Conservation (phyloP, 2,797 vertebrate species). For the Scolopax rusticola region DNA sequence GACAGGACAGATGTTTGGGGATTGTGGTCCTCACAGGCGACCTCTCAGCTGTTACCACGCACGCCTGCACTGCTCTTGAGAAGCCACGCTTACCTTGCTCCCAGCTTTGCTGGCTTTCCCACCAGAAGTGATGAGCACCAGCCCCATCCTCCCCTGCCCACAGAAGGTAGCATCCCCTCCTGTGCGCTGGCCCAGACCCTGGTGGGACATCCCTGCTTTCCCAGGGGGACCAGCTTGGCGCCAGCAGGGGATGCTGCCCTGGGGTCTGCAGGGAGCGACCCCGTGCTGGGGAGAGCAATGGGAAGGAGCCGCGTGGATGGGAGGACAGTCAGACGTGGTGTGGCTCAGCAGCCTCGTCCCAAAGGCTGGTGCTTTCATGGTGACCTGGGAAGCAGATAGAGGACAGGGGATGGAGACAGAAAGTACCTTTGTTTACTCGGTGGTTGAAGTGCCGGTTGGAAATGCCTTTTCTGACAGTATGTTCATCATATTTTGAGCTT, state of each 20-base stretch:
- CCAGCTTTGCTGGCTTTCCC: neutral
- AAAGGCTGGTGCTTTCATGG: neutral
- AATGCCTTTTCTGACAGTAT: slow-evolving; percentile 55
- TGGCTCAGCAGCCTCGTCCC: neutral
- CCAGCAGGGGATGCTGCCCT: rapidly evolving
- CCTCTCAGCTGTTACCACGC: neutral
- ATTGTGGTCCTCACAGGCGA: rapidly evolving
- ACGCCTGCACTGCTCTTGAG: neutral
- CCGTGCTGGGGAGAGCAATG: rapidly evolving
- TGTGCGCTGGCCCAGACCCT: rapidly evolving
- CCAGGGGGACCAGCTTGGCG: rapidly evolving
- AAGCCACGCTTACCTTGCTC: neutral
- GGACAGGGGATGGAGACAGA: neutral
- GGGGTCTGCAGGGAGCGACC: rapidly evolving
- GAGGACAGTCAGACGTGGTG: neutral
- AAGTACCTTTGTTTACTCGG: neutral
- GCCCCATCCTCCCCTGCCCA: neutral
- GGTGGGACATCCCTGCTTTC: neutral
- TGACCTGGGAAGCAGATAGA: slow-evolving; percentile 11
- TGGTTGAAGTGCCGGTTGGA: neutral
- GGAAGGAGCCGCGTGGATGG: neutral
- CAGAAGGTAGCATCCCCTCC: neutral
- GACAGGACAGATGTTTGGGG: neutral
- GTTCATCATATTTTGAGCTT: slow-evolving; percentile 86
- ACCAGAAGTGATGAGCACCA: neutral